Evolutionary conservation across 1,140 invertebrate species (phyloP).

Genomic region (Zaprionus africanus): DNA sequence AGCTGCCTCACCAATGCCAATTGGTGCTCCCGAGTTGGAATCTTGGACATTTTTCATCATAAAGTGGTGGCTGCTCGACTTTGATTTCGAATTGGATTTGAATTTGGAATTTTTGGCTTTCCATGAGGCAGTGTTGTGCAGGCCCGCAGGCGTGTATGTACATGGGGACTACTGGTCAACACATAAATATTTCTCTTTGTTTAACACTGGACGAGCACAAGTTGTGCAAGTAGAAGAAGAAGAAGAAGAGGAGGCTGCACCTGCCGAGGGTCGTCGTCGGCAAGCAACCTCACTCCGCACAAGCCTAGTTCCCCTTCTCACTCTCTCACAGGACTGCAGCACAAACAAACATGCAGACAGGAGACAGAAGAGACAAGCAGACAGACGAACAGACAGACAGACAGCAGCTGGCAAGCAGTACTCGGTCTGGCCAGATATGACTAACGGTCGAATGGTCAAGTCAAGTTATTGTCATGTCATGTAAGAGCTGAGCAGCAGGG

Average conservation of each 20-base stretch:
- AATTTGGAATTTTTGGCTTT: slow-evolving; percentile 80
- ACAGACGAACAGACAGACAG: slow-evolving; percentile 10
- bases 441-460: slow-evolving; percentile 78
- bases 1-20: slow-evolving; percentile 25
- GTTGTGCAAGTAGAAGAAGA: slow-evolving; percentile 48
- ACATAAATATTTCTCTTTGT: slow-evolving; percentile 81
- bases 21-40: slow-evolving; percentile 43
- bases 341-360: slow-evolving; percentile 52
- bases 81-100: slow-evolving; percentile 82
- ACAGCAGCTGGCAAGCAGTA: background rate
- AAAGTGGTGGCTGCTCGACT: slow-evolving; percentile 56
- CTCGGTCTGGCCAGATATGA: slow-evolving; percentile 62
- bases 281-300: background rate
- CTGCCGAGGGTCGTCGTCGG: slow-evolving; percentile 1
- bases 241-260: background rate
- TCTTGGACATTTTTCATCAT: slow-evolving; percentile 82
- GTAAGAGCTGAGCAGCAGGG: slow-evolving; percentile 50
- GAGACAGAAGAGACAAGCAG: slow-evolving; percentile 10
- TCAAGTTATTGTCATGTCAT: slow-evolving; percentile 81
- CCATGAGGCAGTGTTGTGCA: slow-evolving; percentile 26
- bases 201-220: slow-evolving; percentile 43
- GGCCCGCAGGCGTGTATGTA: slow-evolving; percentile 47
- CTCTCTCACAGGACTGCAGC: slow-evolving; percentile 21
- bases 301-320: background rate
- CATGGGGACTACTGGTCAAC: slow-evolving; percentile 59